Base-by-base conservation (phyloP, 2,113 vertebrate genomes). In the Passer montanus region DNA sequence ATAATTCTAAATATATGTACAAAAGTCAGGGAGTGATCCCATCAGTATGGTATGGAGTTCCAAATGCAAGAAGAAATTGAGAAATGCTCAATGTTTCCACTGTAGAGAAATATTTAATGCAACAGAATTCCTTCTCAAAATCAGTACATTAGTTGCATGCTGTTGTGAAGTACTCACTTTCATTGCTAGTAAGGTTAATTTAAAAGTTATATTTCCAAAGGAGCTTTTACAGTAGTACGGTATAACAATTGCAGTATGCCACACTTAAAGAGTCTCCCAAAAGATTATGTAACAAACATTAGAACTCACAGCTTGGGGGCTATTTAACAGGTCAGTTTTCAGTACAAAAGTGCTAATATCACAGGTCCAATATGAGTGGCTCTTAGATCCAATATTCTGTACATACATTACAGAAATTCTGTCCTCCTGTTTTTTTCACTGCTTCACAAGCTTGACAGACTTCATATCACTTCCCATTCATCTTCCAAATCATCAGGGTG, bases 391-490 rank as follows among this genome's bases (percentile, higher is more conserved):
- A 55, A 81, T 75, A 60, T 93, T 93, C 89, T 93, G 87, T 43
- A 89, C 47, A 92, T 82, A 94, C 80, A 37, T 77, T 55, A 64
- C 60, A 52, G 41, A 60, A 84, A 88, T 47, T 70, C 69, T 81
- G 21, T 84, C 69, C 60, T 60, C 58, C 49, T 62, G 4, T 1
- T 21, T 92, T 76, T 84, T 88, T 46, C 80, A 89, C 33, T 58
- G 58, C 85, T 69, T 87, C 59, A 63, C 12, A 52, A 83, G 53
- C 21, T 30, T 7, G 47, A 47, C 27, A 56, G 9, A 87, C 75
- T 78, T 99, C 98, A 99, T 97, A 99, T 99, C 74, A 99, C 99
- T 95, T 99, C 99, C 99, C 99, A 99, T 93, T 99, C 99, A 9
- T 99, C 99, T 72, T 99, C 99, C 23, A 98, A 98, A 66, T 99